phyloP scores from a whole-genome alignment of 2,797 vertebrate species.

The Synanceia verrucosa region DNA sequence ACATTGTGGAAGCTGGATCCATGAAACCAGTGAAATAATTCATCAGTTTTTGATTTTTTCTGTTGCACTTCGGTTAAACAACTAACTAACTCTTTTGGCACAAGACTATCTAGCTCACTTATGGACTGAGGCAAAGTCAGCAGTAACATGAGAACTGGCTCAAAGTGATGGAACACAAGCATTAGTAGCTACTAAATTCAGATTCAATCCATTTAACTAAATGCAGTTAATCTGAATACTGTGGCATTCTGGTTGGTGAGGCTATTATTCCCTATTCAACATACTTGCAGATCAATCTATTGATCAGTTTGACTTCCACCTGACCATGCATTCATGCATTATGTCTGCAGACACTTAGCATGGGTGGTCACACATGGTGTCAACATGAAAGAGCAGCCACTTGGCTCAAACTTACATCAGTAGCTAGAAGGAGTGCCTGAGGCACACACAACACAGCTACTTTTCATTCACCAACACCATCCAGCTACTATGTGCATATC shows the following conservation, averaged over 20 bases:
- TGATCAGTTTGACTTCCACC: background rate
- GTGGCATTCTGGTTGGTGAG: background rate
- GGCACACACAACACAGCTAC: conserved; percentile 47
- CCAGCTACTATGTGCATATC: background rate
- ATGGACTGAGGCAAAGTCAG: background rate
- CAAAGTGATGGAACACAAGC: background rate
- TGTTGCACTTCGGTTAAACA: background rate
- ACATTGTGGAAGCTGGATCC: background rate
- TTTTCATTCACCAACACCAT: conserved; percentile 47
- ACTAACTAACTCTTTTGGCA: background rate
- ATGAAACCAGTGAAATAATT: background rate
- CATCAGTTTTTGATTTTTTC: background rate
- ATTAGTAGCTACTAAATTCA: background rate
- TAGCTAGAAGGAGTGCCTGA: conserved; percentile 58
- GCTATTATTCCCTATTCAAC: background rate
- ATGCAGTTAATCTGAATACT: background rate
- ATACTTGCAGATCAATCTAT: conserved; percentile 12
- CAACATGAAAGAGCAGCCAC: conserved; percentile 43
- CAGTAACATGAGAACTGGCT: background rate
- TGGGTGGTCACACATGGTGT: conserved; percentile 45
- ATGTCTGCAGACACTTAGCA: conserved; percentile 37
- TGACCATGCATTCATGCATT: background rate
- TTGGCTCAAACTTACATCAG: conserved; percentile 63
- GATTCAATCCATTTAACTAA: background rate
- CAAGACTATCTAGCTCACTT: background rate